A percentile compares a stretch with the other conserved stretches of the same genome.
These are phyloP conservation scores for Labeo rohita DNA, from an alignment of 2,113 vertebrate genomes.

Conservation along the genomic window DNA sequence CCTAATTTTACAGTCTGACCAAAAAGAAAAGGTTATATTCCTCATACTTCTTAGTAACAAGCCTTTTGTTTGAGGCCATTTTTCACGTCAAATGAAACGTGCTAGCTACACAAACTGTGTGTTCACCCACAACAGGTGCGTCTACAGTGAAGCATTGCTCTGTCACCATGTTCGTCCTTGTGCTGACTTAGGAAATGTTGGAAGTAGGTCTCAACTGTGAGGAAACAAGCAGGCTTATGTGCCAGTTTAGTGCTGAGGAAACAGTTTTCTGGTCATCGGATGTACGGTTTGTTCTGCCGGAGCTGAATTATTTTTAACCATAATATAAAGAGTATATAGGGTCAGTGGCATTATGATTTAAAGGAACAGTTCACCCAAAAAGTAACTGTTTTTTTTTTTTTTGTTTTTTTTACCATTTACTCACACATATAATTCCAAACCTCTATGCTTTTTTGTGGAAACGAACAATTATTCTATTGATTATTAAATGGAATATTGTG, in stretches of 20 bases:
- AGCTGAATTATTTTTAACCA: background rate
- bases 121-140: background rate
- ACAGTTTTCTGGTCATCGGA: background rate
- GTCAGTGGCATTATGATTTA: background rate
- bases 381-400: background rate
- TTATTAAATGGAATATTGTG: too few relatives aligned
- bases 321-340: background rate
- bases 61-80: background rate
- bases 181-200: slow-evolving; percentile 25
- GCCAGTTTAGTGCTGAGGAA: slow-evolving; percentile 8
- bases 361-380: background rate
- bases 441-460: background rate
- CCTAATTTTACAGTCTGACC: background rate
- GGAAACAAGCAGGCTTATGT: slow-evolving; percentile 20
- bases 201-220: slow-evolving; percentile 37
- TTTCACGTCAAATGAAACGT: background rate
- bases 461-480: too few relatives aligned
- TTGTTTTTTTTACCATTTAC: background rate
- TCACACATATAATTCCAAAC: background rate
- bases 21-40: background rate
- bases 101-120: background rate
- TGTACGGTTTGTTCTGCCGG: background rate
- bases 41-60: background rate
- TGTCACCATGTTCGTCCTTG: background rate
- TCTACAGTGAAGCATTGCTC: slow-evolving; percentile 15